These are phyloP conservation scores for Microtus pennsylvanicus DNA, from an alignment of 2,113 vertebrate genomes.

Conservation along the genomic window DNA sequence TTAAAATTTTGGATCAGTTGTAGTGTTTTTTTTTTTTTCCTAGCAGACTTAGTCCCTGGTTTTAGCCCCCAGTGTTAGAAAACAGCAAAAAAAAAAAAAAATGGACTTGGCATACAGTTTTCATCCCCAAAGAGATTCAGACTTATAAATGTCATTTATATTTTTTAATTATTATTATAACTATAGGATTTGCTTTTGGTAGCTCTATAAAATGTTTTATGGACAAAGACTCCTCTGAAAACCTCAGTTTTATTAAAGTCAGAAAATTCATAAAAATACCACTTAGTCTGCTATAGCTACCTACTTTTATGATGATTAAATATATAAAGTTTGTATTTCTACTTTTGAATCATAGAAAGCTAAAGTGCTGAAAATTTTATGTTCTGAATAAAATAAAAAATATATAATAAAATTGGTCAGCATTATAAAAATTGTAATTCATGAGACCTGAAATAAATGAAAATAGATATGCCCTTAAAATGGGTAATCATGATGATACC, in stretches of 20 bases:
- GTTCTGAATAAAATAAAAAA: constrained; percentile 10
- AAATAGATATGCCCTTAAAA: not conserved
- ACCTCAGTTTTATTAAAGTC: not conserved
- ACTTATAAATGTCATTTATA: constrained; percentile 16
- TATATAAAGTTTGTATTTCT: not conserved
- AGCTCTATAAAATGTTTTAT: not conserved
- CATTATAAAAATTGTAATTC: constrained; percentile 1
- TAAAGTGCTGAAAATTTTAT: not conserved
- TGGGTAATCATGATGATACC: not conserved
- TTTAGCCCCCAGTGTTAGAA: not conserved
- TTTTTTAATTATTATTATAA: not conserved
- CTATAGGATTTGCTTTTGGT: not conserved
- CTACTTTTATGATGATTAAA: not conserved
- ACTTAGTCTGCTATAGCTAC: not conserved
- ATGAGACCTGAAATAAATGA: not conserved
- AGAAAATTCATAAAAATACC: not conserved
- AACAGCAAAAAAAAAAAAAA: not conserved
- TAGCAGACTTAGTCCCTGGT: not conserved
- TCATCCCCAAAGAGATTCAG: not conserved
- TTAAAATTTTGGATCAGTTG: not conserved
- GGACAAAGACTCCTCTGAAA: not conserved
- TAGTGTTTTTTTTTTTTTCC: not conserved
- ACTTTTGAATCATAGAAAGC: constrained; percentile 36
- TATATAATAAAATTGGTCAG: not conserved
- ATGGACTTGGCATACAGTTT: not conserved